A percentile compares a stretch with the other conserved stretches of the same genome.
Conservation (phyloP, 2,113 vertebrate genomes). For the Physeter macrocephalus region DNA sequence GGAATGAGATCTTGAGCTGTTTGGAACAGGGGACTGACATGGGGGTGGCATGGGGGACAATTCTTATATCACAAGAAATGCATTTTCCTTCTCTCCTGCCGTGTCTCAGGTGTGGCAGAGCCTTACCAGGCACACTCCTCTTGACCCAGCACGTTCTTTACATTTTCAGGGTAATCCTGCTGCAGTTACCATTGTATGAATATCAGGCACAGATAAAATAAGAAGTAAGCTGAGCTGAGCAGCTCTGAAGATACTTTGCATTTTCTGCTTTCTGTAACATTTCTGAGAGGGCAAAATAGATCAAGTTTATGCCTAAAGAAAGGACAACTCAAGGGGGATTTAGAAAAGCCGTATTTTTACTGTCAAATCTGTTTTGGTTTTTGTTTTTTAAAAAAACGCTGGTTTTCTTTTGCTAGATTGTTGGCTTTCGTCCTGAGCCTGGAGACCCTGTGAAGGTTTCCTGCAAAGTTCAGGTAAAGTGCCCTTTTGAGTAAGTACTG, state of each 20-base stretch:
- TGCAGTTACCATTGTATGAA: neutral
- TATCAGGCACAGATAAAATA: neutral
- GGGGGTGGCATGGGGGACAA: neutral
- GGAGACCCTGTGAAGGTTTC: slow-evolving; percentile 90
- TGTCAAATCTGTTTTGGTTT: neutral
- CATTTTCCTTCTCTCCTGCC: slow-evolving; percentile 14
- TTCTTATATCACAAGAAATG: neutral
- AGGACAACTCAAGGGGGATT: neutral
- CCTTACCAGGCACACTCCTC: neutral
- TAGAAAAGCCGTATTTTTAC: slow-evolving; percentile 7
- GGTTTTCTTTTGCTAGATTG: slow-evolving; percentile 83
- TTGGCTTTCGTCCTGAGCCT: slow-evolving; percentile 92
- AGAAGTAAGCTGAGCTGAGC: neutral
- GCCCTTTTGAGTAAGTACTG: neutral
- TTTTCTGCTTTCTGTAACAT: slow-evolving; percentile 15
- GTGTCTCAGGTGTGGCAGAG: neutral
- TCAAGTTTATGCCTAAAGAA: neutral
- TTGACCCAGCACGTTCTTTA: slow-evolving; percentile 26
- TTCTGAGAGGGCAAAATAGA: neutral
- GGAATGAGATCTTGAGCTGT: neutral
- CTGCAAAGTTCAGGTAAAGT: slow-evolving; percentile 90
- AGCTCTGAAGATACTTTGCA: neutral
- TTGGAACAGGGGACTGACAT: slow-evolving; percentile 1
- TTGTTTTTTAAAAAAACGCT: neutral
- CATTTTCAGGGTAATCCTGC: neutral